Evolutionary conservation across 1,140 invertebrate species (phyloP), one percentile per base, ranked within the genome.

Genomic region (Aphidius gifuensis): DNA sequence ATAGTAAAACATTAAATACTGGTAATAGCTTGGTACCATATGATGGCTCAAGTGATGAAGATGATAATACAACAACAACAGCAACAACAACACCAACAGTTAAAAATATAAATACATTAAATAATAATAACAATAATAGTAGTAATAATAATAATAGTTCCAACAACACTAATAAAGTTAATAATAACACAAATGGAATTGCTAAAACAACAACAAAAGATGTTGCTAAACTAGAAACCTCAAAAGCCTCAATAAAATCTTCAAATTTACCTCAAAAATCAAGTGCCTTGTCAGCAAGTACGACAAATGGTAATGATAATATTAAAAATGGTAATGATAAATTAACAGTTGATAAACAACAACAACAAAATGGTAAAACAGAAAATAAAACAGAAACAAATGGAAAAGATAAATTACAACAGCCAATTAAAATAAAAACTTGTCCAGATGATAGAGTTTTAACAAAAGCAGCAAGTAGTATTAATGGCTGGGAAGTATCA

Each of bases 11-110:
- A n/a, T 50, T 67, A 6, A 78, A 71, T 60, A 32, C 2, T 32
- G 74, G 72, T 6, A 75, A 68, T 21, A 79, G 79, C 68, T 65
- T 81, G 6, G 80, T 81, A 8, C 79, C 79, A 3, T 81, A 81
- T n/a, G 78, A 78, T 5, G 78, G 75, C 7, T 80, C 80, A 0
- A 81, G 80, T 21, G 80, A 81, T 32, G 78, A 81, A 9, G 79
- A 80, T 6, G 78, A 80, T 3, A 67, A 50, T 47, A 8, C 16
- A 2, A 23, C 48, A 9, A 39, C 38, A 9, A 38, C 45, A 32
- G 43, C 43, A 9, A 51, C 38, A 5, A 9, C 5, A 59, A 43
- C 47, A n/a, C 21, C 49, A 23, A 59, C 44, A 58, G 44, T 44
- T 44, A 21, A 9, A 11, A 55, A 59, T 60, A 21, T 47, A 16